Percentiles rank a stretch among this genome's conserved stretches.
Evolutionary conservation across 2,888 invertebrate species (phyloP).

Genomic region (Leptinotarsa rubiginosa): DNA sequence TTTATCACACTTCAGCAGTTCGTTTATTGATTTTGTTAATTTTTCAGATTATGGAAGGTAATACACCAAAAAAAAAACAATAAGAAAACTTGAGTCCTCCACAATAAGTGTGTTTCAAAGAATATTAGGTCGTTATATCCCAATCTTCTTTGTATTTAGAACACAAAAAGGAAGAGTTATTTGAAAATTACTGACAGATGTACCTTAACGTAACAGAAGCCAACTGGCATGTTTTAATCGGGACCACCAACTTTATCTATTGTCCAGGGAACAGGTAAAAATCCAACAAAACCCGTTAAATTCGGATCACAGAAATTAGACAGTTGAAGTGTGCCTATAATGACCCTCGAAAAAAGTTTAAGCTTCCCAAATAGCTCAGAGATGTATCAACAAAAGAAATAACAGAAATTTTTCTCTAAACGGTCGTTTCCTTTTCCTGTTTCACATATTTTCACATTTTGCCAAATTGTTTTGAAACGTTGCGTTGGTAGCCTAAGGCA

Average conservation of each 20-base stretch:
- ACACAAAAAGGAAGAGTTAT: slow-evolving; percentile 4
- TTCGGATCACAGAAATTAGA: not conserved
- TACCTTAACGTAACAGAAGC: not conserved
- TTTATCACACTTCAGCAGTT: too few species aligned
- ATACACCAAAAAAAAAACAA: too few species aligned
- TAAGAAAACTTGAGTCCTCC: too few species aligned
- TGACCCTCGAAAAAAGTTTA: slow-evolving; percentile 4
- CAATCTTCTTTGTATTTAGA: not conserved
- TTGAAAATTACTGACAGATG: slow-evolving; percentile 11
- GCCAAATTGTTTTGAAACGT: too few species aligned
- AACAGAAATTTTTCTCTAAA: slow-evolving; percentile 16
- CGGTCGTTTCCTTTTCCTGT: slow-evolving; percentile 10
- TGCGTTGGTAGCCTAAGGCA: too few species aligned
- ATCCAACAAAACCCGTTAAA: not conserved
- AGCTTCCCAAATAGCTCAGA: not conserved
- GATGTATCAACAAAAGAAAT: slow-evolving; percentile 5
- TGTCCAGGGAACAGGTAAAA: slow-evolving; percentile 1
- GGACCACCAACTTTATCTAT: not conserved
- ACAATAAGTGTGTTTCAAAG: too few species aligned
- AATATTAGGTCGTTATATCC: not conserved
- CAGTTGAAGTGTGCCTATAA: slow-evolving; percentile 4
- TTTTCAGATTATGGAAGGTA: too few species aligned
- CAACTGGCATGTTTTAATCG: slow-evolving; percentile 14
- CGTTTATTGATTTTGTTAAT: too few species aligned
- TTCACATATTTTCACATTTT: not conserved